Evolutionary conservation across 1,140 invertebrate species (phyloP).

Genomic region (Pseudomyrmex cubaensis): DNA sequence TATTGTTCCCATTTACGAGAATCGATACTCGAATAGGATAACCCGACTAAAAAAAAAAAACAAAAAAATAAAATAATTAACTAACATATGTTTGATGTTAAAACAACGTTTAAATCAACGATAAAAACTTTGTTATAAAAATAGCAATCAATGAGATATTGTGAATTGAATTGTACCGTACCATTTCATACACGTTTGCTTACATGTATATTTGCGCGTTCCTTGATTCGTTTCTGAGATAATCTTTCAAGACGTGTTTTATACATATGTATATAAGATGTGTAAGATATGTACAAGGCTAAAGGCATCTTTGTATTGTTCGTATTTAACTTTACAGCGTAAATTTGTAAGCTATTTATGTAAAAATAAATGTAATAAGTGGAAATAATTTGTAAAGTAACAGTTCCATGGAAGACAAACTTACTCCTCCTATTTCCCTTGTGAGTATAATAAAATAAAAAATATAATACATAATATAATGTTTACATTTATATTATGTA

Average conservation of each 20-base stretch:
- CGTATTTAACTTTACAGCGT: not conserved
- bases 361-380: constrained; percentile 14
- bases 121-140: constrained; percentile 18
- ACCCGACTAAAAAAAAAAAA: not conserved
- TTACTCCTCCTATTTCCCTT: too few species aligned
- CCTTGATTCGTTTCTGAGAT: too few species aligned
- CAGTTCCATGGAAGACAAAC: constrained; percentile 3
- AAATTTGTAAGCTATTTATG: not conserved
- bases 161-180: too few species aligned
- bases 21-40: not conserved
- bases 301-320: constrained; percentile 1
- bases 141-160: not conserved
- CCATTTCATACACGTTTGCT: too few species aligned
- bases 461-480: too few species aligned
- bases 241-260: constrained; percentile 1
- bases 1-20: not conserved
- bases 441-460: too few species aligned
- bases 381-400: not conserved
- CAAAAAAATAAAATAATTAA: not conserved
- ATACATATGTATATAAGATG: too few species aligned
- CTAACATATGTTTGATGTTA: not conserved
- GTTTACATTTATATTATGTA: too few species aligned
- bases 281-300: not conserved
- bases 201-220: too few species aligned
- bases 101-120: constrained; percentile 36